Base-by-base conservation (phyloP, 2,113 vertebrate genomes). In the Lophochroa leadbeateri region DNA sequence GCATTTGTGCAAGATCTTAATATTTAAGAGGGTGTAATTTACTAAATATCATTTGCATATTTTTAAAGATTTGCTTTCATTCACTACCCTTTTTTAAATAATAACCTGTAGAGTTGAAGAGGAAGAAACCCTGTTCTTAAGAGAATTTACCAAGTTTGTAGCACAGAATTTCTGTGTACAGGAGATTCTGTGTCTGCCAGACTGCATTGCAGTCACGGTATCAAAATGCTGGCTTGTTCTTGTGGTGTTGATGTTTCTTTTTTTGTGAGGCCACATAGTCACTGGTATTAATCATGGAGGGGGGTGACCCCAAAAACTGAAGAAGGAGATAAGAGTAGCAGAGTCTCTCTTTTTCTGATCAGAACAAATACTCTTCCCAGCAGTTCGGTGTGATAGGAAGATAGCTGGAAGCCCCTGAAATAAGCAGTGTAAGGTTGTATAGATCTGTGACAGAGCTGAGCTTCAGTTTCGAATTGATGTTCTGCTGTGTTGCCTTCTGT, bases 401-500 rank as follows among this genome's bases (percentile, higher is more conserved):
- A 47, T 15, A 60, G 33, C 25, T 63, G 35, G n/a, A n/a, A 76
- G 37, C 33, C 33, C 37, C 14, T 71, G 47, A 17, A 35, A 19
- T 14, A 57, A 49, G 44, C 49, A 35, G 4, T 7, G 20, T 5
- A 0, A 44, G 17, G 29, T 28, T 37, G 49, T 8, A 3, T 3
- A 41, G 49, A 3, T 39, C 31, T 39, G 7, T 9, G 82, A 9
- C n/a, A 47, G 53, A 74, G 61, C 43, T 64, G 71, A 86, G 46
- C 64, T 58, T 57, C 10, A 9, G 0, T 53, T 77, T 35, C 17
- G 23, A 0, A 20, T 3, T 29, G 44, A n/a, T 91, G 1, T 0
- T 80, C 13, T 83, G 31, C 50, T 71, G 11, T 31, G 31, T 23
- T 47, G 5, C 24, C 43, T 4, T 82, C 28, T 24, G 2, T 49